Evolutionary conservation across 2,113 vertebrate genomes (phyloP), one percentile per base, ranked within the genome.

Genomic region (Laterallus jamaicensis): DNA sequence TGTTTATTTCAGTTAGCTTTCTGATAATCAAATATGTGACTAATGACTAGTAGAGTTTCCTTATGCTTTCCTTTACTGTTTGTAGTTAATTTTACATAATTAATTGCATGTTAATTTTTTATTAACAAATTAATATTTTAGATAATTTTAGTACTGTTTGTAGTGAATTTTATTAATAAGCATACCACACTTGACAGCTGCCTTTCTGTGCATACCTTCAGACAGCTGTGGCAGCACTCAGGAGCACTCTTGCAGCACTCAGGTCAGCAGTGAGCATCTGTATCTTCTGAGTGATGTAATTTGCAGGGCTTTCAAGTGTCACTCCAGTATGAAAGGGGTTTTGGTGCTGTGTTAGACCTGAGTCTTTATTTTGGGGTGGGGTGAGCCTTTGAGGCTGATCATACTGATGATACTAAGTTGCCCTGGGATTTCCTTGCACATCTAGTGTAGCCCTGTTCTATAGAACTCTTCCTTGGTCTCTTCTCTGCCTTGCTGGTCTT

Each of bases 221-320:
- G 18, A 39, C 9, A 37, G 35, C 58, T 54, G 37, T 10, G 29
- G 22, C 37, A 8, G 82, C 87, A 35, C 35, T 35, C 35, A 35
- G 35, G 35, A 35, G 35, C 35, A 35, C 29, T 75, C 14, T 81
- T 0, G 0, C 29, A 52, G 55, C 0, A 3, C n/a, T 63, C 42
- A 4, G 39, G 49, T 77, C 67, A 55, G 60, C 0, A 0, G 32
- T 55, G 47, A 70, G 47, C 0, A 0, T 37, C 50, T 70, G n/a
- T 0, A 4, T 17, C 87, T 85, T 54, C 37, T 44, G 79, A 55
- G 50, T 64, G 5, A 2, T 49, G 52, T 25, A 18, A 12, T 87
- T 64, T 71, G 16, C 37, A 42, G 55, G 19, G 59, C 88, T 74
- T 88, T 88, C 9, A 25, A 16, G 6, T 47, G 79, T 54, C 37